Conservation (phyloP, 2,797 vertebrate species). For the Coregonus ussuriensis region DNA sequence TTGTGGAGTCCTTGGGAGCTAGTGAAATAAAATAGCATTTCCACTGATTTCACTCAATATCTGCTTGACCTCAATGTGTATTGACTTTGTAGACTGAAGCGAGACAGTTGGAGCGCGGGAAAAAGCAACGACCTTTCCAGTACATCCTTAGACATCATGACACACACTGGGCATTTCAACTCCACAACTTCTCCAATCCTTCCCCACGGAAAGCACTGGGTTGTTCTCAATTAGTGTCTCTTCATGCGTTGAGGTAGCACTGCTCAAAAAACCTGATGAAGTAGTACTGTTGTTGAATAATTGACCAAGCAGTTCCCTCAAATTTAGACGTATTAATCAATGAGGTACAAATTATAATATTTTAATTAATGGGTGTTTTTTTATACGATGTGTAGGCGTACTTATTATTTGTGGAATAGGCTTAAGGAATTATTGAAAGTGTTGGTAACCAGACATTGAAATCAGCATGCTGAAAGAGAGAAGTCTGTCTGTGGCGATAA, state of each 20-base stretch:
- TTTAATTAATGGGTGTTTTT: neutral
- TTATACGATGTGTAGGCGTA: neutral
- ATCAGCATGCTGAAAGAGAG: slow-evolving; percentile 47
- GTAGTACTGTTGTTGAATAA: slow-evolving; percentile 14
- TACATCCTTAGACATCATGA: neutral
- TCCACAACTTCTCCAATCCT: neutral
- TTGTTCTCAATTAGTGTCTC: slow-evolving; percentile 24
- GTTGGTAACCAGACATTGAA: slow-evolving; percentile 31
- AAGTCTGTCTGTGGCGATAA: slow-evolving; percentile 66
- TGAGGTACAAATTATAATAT: neutral
- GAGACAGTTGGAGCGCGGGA: slow-evolving; percentile 23
- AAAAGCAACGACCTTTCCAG: neutral
- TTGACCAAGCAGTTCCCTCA: slow-evolving; percentile 7
- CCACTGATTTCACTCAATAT: slow-evolving; percentile 30
- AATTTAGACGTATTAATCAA: neutral
- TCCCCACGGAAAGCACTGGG: slow-evolving; percentile 27
- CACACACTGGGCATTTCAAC: neutral
- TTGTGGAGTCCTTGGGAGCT: slow-evolving; percentile 6
- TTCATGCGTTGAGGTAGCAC: neutral
- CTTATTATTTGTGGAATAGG: neutral
- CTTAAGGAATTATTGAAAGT: neutral
- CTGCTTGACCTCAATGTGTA: slow-evolving; percentile 35
- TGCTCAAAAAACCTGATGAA: neutral
- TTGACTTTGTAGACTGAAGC: slow-evolving; percentile 36
- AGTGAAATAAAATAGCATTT: slow-evolving; percentile 33